phyloP scores from a whole-genome alignment of 2,888 invertebrate species.

The Acrobasis consociella region DNA sequence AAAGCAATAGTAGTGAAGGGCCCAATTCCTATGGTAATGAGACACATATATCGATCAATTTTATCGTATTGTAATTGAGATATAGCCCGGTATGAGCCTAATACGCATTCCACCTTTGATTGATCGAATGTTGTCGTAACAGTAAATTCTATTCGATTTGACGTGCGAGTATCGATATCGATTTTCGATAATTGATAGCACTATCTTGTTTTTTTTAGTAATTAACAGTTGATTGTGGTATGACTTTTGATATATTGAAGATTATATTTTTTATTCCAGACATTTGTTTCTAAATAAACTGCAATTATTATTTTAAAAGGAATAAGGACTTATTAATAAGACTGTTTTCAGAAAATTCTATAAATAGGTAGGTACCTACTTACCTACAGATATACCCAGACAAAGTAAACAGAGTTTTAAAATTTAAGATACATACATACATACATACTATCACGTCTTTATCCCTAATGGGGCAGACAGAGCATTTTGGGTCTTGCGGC shows the following conservation, averaged over 20 bases:
- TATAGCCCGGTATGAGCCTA: conserved; percentile 42
- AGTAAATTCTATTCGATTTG: conserved; percentile 48
- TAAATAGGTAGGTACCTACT: no score
- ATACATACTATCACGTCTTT: no score
- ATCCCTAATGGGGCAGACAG: no score
- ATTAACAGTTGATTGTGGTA: conserved; percentile 12
- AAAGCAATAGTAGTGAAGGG: conserved; percentile 28
- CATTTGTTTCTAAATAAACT: neutral
- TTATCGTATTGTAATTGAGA: conserved; percentile 61
- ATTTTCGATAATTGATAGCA: conserved; percentile 30
- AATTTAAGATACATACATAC: no score
- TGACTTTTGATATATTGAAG: conserved; percentile 3
- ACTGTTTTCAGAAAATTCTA: no score
- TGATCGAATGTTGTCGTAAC: conserved; percentile 60
- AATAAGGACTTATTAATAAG: no score
- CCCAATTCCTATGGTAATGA: conserved; percentile 63
- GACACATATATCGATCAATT: conserved; percentile 54
- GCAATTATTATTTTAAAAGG: neutral
- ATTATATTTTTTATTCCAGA: neutral
- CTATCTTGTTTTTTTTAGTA: conserved; percentile 16
- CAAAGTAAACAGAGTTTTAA: no score
- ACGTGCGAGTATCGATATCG: conserved; percentile 37
- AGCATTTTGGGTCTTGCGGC: no score
- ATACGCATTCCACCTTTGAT: conserved; percentile 64
- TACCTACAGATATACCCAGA: no score